Base-by-base conservation (phyloP, 1,140 invertebrate genomes). In the Oncopeltus fasciatus region DNA sequence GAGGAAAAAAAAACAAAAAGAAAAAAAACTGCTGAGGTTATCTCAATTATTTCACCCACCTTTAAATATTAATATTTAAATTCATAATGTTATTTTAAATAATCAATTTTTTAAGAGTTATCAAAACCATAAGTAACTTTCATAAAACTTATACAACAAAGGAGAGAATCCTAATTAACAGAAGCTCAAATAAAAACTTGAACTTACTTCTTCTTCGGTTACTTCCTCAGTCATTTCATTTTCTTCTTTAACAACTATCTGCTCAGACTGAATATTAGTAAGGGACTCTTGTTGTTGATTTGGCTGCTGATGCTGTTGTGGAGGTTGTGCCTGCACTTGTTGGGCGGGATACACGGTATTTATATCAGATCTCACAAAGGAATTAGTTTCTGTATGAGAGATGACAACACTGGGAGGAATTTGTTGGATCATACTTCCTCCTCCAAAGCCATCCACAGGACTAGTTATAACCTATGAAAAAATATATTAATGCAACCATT, bases 331-430 rank as follows among this genome's bases (percentile, higher is more conserved):
- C 16, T 46, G 44, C 8, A 20, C 44, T 20, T 46, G 44, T 4
- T 57, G 26, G 18, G 29, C 26, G 12, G 61, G 53, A 26, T 43
- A 63, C 11, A 58, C 53, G 1, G 61, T 46, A 33, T 63, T 58
- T 24, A 57, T 57, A 31, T 58, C 56, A 33, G 53, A 63, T 16
- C 56, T 57, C 33, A 47, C 47, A 18, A 64, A 61, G 26, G 59
- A 64, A 43, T 64, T 64, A 4, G 56, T 62, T 18, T 64, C 63
- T 1, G 63, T 64, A 38, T 63, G 62, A 28, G 57, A 59, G 47
- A 62, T 65, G 24, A 65, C 60, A 27, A 65, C 31, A 27, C 64
- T 60, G 4, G 62, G 62, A 24, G 57, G 31, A 24, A 60, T 14
- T 12, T 64, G 62, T 2, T 59, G 62, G 31, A 62, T 46, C 21